Percentiles rank a stretch among this genome's conserved stretches.
Evolutionary conservation across 2,888 invertebrate genomes (phyloP).

Genomic region (Platerodrilus igneus): DNA sequence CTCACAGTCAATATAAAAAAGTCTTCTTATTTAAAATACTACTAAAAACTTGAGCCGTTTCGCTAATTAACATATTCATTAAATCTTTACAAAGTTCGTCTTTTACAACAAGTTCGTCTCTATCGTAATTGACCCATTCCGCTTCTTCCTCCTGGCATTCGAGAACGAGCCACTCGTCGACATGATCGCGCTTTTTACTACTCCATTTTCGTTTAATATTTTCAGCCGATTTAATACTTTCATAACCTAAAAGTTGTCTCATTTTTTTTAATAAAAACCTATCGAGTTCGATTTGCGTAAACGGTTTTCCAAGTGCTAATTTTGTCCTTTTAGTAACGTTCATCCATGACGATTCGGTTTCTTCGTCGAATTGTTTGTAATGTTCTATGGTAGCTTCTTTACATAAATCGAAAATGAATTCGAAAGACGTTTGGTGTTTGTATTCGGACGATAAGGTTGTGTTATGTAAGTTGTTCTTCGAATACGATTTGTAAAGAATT

Average conservation of each 20-base stretch:
- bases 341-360: slow-evolving; percentile 43
- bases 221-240: slow-evolving; percentile 52
- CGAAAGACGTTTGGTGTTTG: slow-evolving; percentile 50
- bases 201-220: slow-evolving; percentile 59
- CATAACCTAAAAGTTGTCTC: slow-evolving; percentile 52
- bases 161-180: slow-evolving; percentile 66
- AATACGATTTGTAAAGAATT: slow-evolving; percentile 48
- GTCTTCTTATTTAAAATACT: slow-evolving; percentile 29
- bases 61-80: slow-evolving; percentile 51
- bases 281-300: slow-evolving; percentile 49
- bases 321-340: slow-evolving; percentile 37
- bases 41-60: slow-evolving; percentile 44
- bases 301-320: slow-evolving; percentile 47
- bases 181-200: slow-evolving; percentile 62
- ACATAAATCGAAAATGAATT: slow-evolving; percentile 59
- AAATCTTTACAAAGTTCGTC: slow-evolving; percentile 57
- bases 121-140: slow-evolving; percentile 69
- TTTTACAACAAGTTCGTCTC: slow-evolving; percentile 66
- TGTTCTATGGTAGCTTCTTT: slow-evolving; percentile 55
- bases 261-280: slow-evolving; percentile 52
- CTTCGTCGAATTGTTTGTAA: slow-evolving; percentile 47
- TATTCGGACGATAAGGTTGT: slow-evolving; percentile 39
- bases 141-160: slow-evolving; percentile 68
- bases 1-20: slow-evolving; percentile 11
- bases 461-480: slow-evolving; percentile 36